These are phyloP conservation scores for Tragopan temminckii DNA, from an alignment of 2,797 vertebrate species.

Conservation along the genomic window DNA sequence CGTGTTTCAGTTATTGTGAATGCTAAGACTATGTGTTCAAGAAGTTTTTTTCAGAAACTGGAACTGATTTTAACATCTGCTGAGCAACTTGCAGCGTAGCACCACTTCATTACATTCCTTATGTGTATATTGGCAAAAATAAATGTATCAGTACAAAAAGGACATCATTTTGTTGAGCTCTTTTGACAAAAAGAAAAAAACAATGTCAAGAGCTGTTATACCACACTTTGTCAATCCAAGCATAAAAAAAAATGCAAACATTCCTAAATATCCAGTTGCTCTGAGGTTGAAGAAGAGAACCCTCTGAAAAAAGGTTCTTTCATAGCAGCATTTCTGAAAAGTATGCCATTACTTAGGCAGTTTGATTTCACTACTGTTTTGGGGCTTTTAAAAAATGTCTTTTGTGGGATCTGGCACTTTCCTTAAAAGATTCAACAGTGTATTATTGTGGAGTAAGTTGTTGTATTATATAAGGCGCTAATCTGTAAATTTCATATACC, in stretches of 20 bases:
- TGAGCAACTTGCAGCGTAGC: slow-evolving; percentile 55
- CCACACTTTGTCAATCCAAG: slow-evolving; percentile 20
- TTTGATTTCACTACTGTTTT: slow-evolving; percentile 47
- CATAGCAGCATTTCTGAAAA: slow-evolving; percentile 11
- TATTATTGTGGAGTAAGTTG: slow-evolving; percentile 13
- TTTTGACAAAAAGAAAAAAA: background rate
- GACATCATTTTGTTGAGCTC: background rate
- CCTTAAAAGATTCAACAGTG: slow-evolving; percentile 22
- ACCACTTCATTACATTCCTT: slow-evolving; percentile 84
- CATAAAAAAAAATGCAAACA: slow-evolving; percentile 51
- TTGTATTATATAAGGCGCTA: slow-evolving; percentile 26
- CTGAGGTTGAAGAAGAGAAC: background rate
- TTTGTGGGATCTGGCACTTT: background rate
- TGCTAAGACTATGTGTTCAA: slow-evolving; percentile 63
- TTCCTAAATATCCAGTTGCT: slow-evolving; percentile 58
- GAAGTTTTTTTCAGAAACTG: slow-evolving; percentile 74
- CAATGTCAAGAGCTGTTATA: slow-evolving; percentile 28
- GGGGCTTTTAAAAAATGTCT: background rate
- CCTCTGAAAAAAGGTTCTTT: slow-evolving; percentile 23
- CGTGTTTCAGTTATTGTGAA: slow-evolving; percentile 59
- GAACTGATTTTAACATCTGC: slow-evolving; percentile 72
- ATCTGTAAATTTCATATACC: background rate
- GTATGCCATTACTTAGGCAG: background rate
- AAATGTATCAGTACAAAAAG: background rate
- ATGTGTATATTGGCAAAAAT: slow-evolving; percentile 62